A percentile compares a stretch with the other conserved stretches of the same genome.
Conservation (phyloP, 2,888 invertebrate genomes). For the Didymodactylos carnosus region DNA sequence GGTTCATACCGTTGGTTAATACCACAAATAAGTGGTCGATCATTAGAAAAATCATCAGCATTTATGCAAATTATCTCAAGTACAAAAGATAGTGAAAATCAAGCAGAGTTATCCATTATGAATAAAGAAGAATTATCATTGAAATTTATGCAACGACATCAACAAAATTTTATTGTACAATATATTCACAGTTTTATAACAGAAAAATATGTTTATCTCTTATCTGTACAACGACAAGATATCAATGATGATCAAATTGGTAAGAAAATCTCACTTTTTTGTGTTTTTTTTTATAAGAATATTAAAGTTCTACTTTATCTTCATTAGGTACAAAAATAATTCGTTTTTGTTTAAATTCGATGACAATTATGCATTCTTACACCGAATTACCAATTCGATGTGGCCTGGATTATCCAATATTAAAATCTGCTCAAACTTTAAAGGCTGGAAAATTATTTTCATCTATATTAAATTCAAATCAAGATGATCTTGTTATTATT, state of each 20-base stretch:
- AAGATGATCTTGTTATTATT: not conserved
- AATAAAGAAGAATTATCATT: not conserved
- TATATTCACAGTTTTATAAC: slow-evolving; percentile 6
- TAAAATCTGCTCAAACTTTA: not conserved
- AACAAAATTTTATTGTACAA: slow-evolving; percentile 4
- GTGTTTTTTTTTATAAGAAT: too few relatives aligned
- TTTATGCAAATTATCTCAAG: slow-evolving; percentile 4
- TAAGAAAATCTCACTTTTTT: slow-evolving; percentile 3
- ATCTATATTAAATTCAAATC: not conserved
- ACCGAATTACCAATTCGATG: slow-evolving; percentile 6
- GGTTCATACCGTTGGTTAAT: slow-evolving; percentile 5
- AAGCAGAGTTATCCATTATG: not conserved
- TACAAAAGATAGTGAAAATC: not conserved
- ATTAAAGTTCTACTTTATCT: too few relatives aligned
- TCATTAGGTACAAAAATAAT: too few relatives aligned
- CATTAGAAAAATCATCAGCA: not conserved
- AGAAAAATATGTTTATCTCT: slow-evolving; percentile 2
- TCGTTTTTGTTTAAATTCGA: not conserved
- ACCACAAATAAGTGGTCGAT: slow-evolving; percentile 3
- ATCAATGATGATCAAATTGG: not conserved
- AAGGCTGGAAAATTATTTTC: not conserved
- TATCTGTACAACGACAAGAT: slow-evolving; percentile 6
- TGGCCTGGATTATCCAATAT: not conserved
- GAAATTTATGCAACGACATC: slow-evolving; percentile 3
- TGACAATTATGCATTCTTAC: slow-evolving; percentile 5